A percentile compares a stretch with the other conserved stretches of the same genome.
These are phyloP conservation scores for Mythimna impura DNA, from an alignment of 2,888 invertebrate species.

Conservation along the genomic window DNA sequence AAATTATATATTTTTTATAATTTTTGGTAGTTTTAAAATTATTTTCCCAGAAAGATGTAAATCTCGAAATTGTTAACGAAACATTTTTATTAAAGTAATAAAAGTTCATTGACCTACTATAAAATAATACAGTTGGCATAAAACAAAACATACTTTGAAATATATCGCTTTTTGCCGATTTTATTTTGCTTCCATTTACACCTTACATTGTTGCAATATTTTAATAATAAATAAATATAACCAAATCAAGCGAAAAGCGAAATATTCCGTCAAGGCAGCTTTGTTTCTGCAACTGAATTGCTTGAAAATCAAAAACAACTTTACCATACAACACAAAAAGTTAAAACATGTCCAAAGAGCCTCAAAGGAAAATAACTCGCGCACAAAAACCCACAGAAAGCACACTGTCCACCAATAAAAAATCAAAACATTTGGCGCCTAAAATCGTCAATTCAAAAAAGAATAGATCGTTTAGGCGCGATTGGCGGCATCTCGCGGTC, in stretches of 20 bases:
- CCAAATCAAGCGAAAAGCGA: conserved; percentile 12
- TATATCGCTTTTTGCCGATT: conserved; percentile 11
- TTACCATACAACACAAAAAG: conserved; percentile 64
- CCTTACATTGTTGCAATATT: background rate
- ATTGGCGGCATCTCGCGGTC: conserved; percentile 68
- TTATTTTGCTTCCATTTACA: background rate
- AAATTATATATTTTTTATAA: background rate
- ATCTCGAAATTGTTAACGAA: background rate
- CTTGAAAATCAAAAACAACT: conserved; percentile 34
- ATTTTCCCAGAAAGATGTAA: background rate
- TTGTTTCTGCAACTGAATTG: conserved; percentile 13
- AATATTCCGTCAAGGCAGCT: conserved; percentile 11
- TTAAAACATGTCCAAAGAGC: conserved; percentile 65
- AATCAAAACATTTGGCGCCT: conserved; percentile 63
- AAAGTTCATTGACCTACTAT: conserved; percentile 27
- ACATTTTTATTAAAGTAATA: background rate
- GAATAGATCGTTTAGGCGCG: conserved; percentile 73
- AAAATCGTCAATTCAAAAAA: conserved; percentile 68
- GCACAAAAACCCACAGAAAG: conserved; percentile 65
- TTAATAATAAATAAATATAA: background rate
- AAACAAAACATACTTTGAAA: conserved; percentile 25
- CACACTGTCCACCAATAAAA: conserved; percentile 68
- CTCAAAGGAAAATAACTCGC: conserved; percentile 67
- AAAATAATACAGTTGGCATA: conserved; percentile 27
- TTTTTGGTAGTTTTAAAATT: background rate